A percentile compares a stretch with the other conserved stretches of the same genome.
These are phyloP conservation scores for Monochamus alternatus DNA, from an alignment of 2,888 invertebrate species.

Conservation along the genomic window DNA sequence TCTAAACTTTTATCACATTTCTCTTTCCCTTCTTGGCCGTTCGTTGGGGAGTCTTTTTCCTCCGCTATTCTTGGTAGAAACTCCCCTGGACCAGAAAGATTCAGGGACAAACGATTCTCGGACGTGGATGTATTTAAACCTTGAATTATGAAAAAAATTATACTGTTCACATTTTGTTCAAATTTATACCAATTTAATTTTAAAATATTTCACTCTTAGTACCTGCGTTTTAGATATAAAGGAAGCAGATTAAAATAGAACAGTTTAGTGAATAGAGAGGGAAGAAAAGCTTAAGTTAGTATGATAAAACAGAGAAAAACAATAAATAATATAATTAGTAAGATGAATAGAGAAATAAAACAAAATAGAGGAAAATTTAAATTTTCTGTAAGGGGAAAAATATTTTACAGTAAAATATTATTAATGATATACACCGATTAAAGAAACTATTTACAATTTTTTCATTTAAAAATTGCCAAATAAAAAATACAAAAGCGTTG, in stretches of 20 bases:
- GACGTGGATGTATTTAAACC: conserved; percentile 50
- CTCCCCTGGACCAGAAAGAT: conserved; percentile 73
- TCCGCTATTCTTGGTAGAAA: conserved; percentile 88
- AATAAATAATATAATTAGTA: too few species aligned
- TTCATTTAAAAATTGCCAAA: too few species aligned
- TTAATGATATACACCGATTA: too few species aligned
- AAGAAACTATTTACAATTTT: too few species aligned
- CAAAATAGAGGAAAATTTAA: too few species aligned
- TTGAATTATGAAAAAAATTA: conserved; percentile 36
- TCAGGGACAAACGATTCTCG: conserved; percentile 69
- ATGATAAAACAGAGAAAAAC: too few species aligned
- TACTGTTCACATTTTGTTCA: neutral
- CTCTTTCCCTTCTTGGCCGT: conserved; percentile 64
- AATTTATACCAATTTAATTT: neutral
- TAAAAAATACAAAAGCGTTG: too few species aligned
- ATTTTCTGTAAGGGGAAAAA: too few species aligned
- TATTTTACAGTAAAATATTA: too few species aligned
- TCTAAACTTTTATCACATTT: conserved; percentile 47
- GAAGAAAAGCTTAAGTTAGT: neutral
- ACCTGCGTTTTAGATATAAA: too few species aligned
- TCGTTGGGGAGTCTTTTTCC: conserved; percentile 88
- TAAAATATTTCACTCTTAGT: neutral
- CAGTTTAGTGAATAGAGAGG: neutral
- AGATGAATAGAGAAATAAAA: too few species aligned
- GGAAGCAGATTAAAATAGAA: too few species aligned